Evolutionary conservation across 35 echinoderm and acorn worm species (phyloP), one percentile per base, ranked within the genome.

Genomic region (Apostichopus californicus): DNA sequence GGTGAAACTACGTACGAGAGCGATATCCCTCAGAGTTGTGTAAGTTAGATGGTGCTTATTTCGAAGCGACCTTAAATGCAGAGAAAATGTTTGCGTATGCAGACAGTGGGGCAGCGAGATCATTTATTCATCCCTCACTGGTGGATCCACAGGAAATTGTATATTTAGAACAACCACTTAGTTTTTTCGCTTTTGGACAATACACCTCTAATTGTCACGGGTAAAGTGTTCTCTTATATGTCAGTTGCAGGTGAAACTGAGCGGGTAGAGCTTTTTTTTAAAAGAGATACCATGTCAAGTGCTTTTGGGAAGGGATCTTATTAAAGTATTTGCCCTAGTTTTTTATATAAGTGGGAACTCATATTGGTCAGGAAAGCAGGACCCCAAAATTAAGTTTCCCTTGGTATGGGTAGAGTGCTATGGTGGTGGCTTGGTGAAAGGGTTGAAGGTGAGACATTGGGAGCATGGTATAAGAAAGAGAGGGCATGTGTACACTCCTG

Each of bases 41-140:
- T 13, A 81, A 5, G 7, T 46, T 81, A 9, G 78, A 81, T 5
- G 78, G 78, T 52, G 78, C 78, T 13, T 81, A 81, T 81, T 80
- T 81, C 52, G 78, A 46, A 13, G 78, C 1, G 53, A 28, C 6
- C 0, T 12, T 24, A 5, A 81, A 46, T 81, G 24, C 21, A 22
- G 78, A 46, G 53, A 46, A 26, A 13, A 81, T 46, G 12, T 12
- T 81, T 8, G 78, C 78, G 5, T 81, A 81, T 46, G 78, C 78
- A 24, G 78, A 81, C 52, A 81, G 25, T 81, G 78, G 78, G 24
- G 78, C 78, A 81, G n/a, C 24, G n/a, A 46, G 23, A 14, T 81
- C 78, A 8, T 46, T 81, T 46, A 81, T 81, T 46, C 14, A 6
- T 8, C 5, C 78, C 2, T 13, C 14, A 24, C 12, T 81, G 25